Evolutionary conservation across 2,888 invertebrate genomes (phyloP).

Genomic region (Lamellibrachia columna): DNA sequence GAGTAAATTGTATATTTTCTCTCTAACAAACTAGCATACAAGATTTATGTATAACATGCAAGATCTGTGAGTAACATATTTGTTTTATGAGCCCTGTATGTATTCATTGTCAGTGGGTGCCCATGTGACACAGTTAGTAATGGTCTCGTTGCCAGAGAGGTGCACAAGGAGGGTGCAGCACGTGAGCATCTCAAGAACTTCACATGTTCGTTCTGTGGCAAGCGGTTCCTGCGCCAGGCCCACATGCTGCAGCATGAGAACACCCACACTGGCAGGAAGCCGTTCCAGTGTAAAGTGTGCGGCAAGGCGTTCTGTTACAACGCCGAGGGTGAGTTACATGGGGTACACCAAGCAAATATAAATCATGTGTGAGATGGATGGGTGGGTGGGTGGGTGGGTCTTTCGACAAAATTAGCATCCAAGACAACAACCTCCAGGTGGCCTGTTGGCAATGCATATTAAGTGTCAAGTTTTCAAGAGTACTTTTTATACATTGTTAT

Average conservation of each 20-base stretch:
- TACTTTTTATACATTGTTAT: too few relatives aligned
- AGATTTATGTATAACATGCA: too few relatives aligned
- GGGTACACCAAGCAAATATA: neutral
- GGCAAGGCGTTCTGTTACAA: constrained; percentile 27
- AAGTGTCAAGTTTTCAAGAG: too few relatives aligned
- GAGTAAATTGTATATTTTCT: too few relatives aligned
- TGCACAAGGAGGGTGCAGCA: constrained; percentile 20
- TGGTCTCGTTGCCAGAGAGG: constrained; percentile 26
- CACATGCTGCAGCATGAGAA: constrained; percentile 45
- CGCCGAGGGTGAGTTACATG: constrained; percentile 30
- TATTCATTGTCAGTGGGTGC: neutral
- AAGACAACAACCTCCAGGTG: too few relatives aligned
- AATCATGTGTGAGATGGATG: neutral
- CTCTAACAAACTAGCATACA: too few relatives aligned
- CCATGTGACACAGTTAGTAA: neutral
- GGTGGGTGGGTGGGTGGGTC: neutral
- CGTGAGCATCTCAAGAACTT: constrained; percentile 21
- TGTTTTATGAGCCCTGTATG: neutral
- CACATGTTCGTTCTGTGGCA: constrained; percentile 37
- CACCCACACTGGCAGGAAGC: constrained; percentile 45
- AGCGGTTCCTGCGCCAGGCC: constrained; percentile 40
- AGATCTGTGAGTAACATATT: neutral
- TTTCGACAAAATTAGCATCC: too few relatives aligned
- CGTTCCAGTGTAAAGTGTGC: constrained; percentile 43
- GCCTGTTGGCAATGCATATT: too few relatives aligned